Percentiles rank a stretch among this genome's conserved stretches.
Conservation (phyloP, 2,113 vertebrate species). For the Girardinichthys multiradiatus region DNA sequence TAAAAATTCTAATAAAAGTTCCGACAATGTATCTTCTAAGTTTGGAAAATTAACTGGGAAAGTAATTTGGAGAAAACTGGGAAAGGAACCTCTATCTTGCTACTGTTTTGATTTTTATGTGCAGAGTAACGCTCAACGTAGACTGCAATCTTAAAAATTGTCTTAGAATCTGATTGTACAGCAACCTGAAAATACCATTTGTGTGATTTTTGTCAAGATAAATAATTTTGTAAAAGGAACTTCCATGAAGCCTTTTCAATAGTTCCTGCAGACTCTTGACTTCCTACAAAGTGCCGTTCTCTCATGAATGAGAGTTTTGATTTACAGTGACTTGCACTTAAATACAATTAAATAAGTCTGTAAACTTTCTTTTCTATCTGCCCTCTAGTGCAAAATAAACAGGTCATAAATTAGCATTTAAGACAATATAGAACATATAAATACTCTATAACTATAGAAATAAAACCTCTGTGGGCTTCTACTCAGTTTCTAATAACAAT, state of each 20-base stretch:
- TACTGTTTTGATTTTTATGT: neutral
- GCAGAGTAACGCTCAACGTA: neutral
- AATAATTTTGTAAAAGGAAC: neutral
- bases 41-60: neutral
- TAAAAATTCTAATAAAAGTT: neutral
- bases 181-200: neutral
- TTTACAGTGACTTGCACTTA: slow-evolving; percentile 26
- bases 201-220: neutral
- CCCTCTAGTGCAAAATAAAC: slow-evolving; percentile 60
- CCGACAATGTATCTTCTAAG: neutral
- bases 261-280: slow-evolving; percentile 1
- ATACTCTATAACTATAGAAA: slow-evolving; percentile 72
- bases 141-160: slow-evolving; percentile 4
- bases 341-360: slow-evolving; percentile 25
- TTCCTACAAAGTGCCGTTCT: slow-evolving; percentile 1
- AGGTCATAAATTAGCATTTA: slow-evolving; percentile 48
- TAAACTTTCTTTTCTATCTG: slow-evolving; percentile 27
- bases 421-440: slow-evolving; percentile 71
- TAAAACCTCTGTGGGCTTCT: slow-evolving; percentile 71
- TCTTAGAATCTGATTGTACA: neutral
- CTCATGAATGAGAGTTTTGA: slow-evolving; percentile 27
- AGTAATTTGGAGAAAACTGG: neutral
- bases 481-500: slow-evolving; percentile 72
- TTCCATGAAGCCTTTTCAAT: too few relatives aligned
- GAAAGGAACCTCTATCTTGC: neutral